These are phyloP conservation scores for Aptenodytes forsteri DNA, from an alignment of 2,113 vertebrate species.

Conservation along the genomic window DNA sequence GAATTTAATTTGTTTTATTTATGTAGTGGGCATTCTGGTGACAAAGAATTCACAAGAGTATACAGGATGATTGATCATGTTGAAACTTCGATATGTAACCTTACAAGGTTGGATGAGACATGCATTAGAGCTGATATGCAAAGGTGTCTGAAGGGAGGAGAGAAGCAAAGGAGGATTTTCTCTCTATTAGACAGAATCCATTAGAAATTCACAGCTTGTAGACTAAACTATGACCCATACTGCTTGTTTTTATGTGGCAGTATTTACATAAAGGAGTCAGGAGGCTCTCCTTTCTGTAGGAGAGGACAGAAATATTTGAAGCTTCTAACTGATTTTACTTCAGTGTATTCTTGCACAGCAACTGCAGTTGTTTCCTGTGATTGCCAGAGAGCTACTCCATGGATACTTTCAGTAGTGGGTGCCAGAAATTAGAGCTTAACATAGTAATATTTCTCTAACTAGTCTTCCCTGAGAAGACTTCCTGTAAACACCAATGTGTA, in stretches of 20 bases:
- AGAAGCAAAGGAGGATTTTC: not conserved
- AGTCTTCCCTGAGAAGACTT: not conserved
- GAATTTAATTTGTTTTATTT: not conserved
- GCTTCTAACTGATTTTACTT: not conserved
- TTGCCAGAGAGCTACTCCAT: not conserved
- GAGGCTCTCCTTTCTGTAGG: not conserved
- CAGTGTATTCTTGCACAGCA: not conserved
- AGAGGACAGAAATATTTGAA: not conserved
- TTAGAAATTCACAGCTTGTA: not conserved
- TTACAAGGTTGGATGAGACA: not conserved
- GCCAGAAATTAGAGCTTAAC: not conserved
- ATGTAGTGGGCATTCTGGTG: not conserved
- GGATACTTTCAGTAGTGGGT: not conserved
- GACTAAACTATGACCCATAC: not conserved
- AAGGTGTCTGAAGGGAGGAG: not conserved
- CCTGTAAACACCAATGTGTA: not conserved
- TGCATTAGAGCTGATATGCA: not conserved
- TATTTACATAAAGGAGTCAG: not conserved
- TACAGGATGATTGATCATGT: not conserved
- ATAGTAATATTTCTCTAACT: not conserved
- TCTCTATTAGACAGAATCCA: not conserved
- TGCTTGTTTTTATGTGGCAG: not conserved
- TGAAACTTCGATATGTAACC: not conserved
- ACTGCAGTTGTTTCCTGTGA: not conserved
- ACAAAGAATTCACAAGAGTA: not conserved